These are phyloP conservation scores for Autographa pulchrina DNA, from an alignment of 2,888 invertebrate genomes.

Conservation along the genomic window DNA sequence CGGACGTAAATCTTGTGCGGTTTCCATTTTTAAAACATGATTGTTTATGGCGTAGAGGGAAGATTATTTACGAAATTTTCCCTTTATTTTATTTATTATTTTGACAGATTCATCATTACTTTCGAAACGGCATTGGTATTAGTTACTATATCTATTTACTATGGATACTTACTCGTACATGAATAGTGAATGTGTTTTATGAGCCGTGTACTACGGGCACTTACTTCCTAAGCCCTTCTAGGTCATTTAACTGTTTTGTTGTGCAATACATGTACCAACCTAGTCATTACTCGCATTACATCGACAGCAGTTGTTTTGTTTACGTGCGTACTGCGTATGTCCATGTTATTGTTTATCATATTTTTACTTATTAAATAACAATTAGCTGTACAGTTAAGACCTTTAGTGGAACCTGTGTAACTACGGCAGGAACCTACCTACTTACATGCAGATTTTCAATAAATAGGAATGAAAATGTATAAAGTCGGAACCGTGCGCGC, in stretches of 20 bases:
- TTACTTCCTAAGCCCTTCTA: constrained; percentile 27
- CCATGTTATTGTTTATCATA: too few species aligned
- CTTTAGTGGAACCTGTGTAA: too few species aligned
- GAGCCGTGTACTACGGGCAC: constrained; percentile 12
- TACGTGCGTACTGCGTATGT: constrained; percentile 3
- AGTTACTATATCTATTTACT: neutral
- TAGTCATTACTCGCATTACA: constrained; percentile 2
- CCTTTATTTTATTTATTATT: constrained; percentile 4
- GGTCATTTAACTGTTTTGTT: constrained; percentile 24
- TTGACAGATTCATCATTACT: neutral
- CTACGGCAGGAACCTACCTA: too few species aligned
- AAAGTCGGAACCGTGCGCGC: too few species aligned
- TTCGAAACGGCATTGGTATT: neutral
- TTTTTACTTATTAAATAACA: too few species aligned
- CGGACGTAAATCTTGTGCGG: constrained; percentile 39
- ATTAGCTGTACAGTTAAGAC: too few species aligned
- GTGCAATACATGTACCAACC: constrained; percentile 25
- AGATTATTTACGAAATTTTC: constrained; percentile 6
- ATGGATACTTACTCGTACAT: constrained; percentile 14
- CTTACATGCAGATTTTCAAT: too few species aligned
- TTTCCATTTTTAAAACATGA: constrained; percentile 33
- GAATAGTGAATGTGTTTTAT: constrained; percentile 47
- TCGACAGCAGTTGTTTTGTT: constrained; percentile 39
- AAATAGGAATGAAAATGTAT: too few species aligned
- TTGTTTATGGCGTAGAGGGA: constrained; percentile 15